Evolutionary conservation across 2,113 vertebrate genomes (phyloP).

Genomic region (Chionomys nivalis): DNA sequence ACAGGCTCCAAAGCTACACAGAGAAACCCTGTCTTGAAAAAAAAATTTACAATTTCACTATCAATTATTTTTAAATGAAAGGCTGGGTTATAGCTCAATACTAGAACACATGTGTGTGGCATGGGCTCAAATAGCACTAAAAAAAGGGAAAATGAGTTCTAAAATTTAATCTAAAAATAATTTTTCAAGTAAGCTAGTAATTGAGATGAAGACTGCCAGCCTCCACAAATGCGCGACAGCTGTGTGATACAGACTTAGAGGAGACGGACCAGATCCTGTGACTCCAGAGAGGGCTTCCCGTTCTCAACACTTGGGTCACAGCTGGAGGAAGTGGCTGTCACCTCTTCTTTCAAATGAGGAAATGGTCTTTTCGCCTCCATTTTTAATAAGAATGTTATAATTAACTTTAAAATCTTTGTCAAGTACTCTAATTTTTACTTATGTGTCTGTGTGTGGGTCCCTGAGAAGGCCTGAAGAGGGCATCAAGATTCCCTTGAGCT

Average conservation of each 20-base stretch:
- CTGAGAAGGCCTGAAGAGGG: too few relatives aligned
- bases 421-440: neutral
- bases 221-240: constrained; percentile 21
- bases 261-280: neutral
- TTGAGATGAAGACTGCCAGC: constrained; percentile 23
- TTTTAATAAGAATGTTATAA: constrained; percentile 22
- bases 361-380: neutral
- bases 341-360: neutral
- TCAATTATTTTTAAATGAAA: neutral
- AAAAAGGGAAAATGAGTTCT: neutral
- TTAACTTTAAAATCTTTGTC: constrained; percentile 51
- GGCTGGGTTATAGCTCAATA: neutral
- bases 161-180: constrained; percentile 50
- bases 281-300: neutral
- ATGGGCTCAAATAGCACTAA: neutral
- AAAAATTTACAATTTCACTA: neutral
- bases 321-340: neutral
- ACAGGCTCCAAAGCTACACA: too few relatives aligned
- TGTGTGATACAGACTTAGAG: neutral
- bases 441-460: neutral
- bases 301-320: neutral
- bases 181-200: constrained; percentile 19
- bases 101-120: neutral
- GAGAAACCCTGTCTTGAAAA: too few relatives aligned
- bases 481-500: neutral